Conservation (phyloP, 2,888 invertebrate genomes). For the Toxonevra muliebris region DNA sequence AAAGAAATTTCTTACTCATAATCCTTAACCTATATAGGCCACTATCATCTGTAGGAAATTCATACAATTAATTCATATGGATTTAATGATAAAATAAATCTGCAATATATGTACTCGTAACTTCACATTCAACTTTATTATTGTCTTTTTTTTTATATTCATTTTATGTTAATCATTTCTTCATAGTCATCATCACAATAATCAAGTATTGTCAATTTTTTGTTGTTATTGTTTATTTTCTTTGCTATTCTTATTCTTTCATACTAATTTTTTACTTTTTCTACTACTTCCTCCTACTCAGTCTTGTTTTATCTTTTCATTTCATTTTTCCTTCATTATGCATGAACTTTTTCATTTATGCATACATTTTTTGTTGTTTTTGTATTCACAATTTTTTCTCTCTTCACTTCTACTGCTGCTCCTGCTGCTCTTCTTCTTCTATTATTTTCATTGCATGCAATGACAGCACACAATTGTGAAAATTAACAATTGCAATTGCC, state of each 20-base stretch:
- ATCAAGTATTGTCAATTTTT: neutral
- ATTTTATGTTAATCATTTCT: too few relatives aligned
- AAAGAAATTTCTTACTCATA: too few relatives aligned
- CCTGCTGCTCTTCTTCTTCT: neutral
- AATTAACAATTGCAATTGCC: slow-evolving; percentile 51
- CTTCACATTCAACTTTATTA: too few relatives aligned
- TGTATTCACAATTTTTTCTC: neutral
- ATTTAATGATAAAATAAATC: too few relatives aligned
- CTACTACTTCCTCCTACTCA: neutral
- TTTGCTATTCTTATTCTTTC: too few relatives aligned
- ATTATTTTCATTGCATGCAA: neutral
- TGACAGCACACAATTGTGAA: slow-evolving; percentile 46
- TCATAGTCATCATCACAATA: too few relatives aligned
- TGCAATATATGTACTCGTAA: too few relatives aligned
- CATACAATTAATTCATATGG: too few relatives aligned
- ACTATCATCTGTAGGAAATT: too few relatives aligned
- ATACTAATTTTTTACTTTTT: neutral
- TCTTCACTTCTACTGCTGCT: neutral
- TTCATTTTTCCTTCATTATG: neutral
- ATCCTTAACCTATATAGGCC: too few relatives aligned
- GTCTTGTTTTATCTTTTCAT: neutral
- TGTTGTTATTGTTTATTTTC: neutral
- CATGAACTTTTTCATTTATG: neutral
- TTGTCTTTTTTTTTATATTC: too few relatives aligned
- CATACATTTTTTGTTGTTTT: neutral